Evolutionary conservation across 2,888 invertebrate species (phyloP).

Genomic region (Lampropteryx suffumata): DNA sequence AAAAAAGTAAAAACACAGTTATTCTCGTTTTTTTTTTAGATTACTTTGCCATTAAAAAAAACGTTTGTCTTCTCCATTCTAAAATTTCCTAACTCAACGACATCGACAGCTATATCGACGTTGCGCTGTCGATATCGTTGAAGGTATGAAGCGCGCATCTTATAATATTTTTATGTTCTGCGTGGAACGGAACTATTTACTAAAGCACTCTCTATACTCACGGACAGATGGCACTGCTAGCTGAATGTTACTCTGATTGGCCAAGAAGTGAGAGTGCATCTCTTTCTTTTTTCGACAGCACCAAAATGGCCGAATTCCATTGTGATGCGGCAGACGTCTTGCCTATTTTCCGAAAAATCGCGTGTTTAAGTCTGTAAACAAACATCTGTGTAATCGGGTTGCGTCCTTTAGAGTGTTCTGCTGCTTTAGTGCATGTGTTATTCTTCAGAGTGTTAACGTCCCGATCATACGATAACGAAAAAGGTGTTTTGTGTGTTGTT

Average conservation of each 20-base stretch:
- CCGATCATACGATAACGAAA: constrained; percentile 50
- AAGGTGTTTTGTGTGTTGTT: constrained; percentile 70
- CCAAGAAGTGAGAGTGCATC: constrained; percentile 40
- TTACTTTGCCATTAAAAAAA: no score
- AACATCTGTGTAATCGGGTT: constrained; percentile 59
- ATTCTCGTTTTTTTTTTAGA: no score
- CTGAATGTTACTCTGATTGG: constrained; percentile 40
- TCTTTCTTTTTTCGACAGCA: constrained; percentile 56
- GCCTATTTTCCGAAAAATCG: constrained; percentile 55
- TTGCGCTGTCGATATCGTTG: no score
- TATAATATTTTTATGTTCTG: no score
- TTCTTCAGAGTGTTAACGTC: constrained; percentile 54
- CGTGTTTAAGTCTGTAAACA: constrained; percentile 64
- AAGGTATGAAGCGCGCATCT: no score
- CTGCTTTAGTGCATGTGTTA: constrained; percentile 58
- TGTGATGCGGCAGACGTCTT: constrained; percentile 72
- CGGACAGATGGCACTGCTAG: neutral
- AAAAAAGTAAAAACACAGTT: no score
- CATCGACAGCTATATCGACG: no score
- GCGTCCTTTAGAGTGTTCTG: constrained; percentile 50
- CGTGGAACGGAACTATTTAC: no score
- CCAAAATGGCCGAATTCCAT: constrained; percentile 76
- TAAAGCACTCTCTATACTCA: neutral
- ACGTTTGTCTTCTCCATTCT: no score
- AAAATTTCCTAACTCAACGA: no score